Evolutionary conservation across 2,113 vertebrate genomes (phyloP).

Genomic region (Nesoenas mayeri): DNA sequence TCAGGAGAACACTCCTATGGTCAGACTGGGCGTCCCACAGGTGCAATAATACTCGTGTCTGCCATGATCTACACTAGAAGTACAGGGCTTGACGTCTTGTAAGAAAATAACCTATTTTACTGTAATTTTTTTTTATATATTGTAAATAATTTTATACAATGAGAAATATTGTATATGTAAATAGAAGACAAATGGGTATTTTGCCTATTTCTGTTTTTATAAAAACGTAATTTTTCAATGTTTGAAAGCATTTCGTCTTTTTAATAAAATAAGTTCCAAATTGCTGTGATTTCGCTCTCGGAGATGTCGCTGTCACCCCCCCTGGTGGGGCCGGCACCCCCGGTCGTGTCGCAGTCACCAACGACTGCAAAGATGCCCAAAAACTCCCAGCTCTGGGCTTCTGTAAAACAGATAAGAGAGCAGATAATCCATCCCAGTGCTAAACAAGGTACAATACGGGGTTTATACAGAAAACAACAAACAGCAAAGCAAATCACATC

Average conservation of each 20-base stretch:
- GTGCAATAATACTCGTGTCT: constrained; percentile 79
- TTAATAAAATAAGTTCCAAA: constrained; percentile 72
- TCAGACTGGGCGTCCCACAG: constrained; percentile 75
- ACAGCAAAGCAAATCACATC: not conserved
- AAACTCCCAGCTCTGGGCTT: not conserved
- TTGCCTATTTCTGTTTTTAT: constrained; percentile 70
- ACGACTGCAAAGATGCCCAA: not conserved
- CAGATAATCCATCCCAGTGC: not conserved
- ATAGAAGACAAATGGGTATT: constrained; percentile 81
- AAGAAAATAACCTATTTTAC: constrained; percentile 80
- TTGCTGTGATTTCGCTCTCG: not conserved
- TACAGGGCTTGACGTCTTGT: constrained; percentile 90
- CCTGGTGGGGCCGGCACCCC: no score
- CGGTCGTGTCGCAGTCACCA: no score
- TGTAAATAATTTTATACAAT: constrained; percentile 90
- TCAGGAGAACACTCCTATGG: constrained; percentile 65
- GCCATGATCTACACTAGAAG: constrained; percentile 84
- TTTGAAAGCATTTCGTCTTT: constrained; percentile 60
- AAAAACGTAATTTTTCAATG: constrained; percentile 40
- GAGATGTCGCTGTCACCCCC: not conserved
- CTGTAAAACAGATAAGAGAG: not conserved
- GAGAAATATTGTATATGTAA: constrained; percentile 86
- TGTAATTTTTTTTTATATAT: constrained; percentile 76
- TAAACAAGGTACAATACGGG: not conserved
- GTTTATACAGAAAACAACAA: not conserved